These are phyloP conservation scores for Nephila pilipes DNA, from an alignment of 1,140 invertebrate genomes.

Conservation along the genomic window DNA sequence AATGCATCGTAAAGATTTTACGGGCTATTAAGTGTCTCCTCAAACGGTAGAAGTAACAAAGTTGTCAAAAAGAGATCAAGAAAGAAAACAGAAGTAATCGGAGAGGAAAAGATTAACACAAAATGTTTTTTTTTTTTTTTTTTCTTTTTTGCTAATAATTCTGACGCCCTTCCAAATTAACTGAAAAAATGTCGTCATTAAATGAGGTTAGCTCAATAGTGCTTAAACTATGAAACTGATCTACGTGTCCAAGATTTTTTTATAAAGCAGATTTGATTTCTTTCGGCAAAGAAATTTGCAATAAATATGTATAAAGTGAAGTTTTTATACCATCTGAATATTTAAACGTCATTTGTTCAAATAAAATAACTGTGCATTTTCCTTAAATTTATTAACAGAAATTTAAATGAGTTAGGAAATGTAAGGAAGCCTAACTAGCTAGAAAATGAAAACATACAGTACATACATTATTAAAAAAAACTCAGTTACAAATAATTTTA, in stretches of 20 bases:
- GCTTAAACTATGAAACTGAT: background rate
- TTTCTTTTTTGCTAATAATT: background rate
- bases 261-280: background rate
- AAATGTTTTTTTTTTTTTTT: background rate
- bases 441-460: no score
- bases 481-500: no score
- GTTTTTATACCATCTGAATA: background rate
- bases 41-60: constrained; percentile 31
- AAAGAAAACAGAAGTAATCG: background rate
- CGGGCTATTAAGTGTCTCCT: constrained; percentile 26
- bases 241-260: background rate
- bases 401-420: no score
- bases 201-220: background rate
- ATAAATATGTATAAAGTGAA: background rate
- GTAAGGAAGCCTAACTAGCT: no score
- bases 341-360: background rate
- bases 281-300: background rate
- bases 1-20: constrained; percentile 19
- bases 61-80: constrained; percentile 24
- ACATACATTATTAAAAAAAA: no score
- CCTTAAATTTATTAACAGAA: no score
- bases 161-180: constrained; percentile 7
- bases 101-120: background rate
- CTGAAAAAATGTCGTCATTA: background rate
- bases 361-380: no score